Evolutionary conservation across 2,113 vertebrate genomes (phyloP).

Genomic region (Dendrocopos noguchii): DNA sequence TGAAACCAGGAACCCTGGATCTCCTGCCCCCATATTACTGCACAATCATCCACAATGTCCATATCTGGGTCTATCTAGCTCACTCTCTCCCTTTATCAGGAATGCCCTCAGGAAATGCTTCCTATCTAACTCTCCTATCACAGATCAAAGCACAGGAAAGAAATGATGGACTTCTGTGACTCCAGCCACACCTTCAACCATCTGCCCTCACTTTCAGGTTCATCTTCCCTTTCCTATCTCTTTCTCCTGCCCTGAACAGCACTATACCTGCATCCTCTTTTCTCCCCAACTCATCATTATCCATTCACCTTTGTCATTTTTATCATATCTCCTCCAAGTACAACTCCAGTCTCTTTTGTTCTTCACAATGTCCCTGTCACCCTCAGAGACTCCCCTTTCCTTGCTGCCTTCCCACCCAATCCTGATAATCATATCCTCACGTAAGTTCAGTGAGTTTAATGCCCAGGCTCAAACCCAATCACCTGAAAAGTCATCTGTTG

Average conservation of each 20-base stretch:
- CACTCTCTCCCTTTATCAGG: not conserved
- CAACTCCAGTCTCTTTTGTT: not conserved
- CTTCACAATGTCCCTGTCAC: not conserved
- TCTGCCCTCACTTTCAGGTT: not conserved
- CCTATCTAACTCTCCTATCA: not conserved
- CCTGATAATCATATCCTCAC: not conserved
- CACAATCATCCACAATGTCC: rapidly evolving
- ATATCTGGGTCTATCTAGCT: not conserved
- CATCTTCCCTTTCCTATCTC: not conserved
- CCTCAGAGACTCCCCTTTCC: not conserved
- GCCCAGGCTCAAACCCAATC: not conserved
- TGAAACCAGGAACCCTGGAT: not conserved
- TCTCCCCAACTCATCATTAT: not conserved
- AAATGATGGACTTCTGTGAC: not conserved
- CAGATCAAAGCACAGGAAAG: not conserved
- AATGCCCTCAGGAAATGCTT: not conserved
- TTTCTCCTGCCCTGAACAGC: not conserved
- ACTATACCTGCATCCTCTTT: not conserved
- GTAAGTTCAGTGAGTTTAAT: not conserved
- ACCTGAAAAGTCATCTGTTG: not conserved
- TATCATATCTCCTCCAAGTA: not conserved
- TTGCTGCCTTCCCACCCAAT: not conserved
- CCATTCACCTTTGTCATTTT: not conserved
- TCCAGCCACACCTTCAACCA: not conserved
- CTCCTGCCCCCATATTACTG: not conserved